phyloP scores from a whole-genome alignment of 2,888 invertebrate species.

The Petrophora chlorosata region DNA sequence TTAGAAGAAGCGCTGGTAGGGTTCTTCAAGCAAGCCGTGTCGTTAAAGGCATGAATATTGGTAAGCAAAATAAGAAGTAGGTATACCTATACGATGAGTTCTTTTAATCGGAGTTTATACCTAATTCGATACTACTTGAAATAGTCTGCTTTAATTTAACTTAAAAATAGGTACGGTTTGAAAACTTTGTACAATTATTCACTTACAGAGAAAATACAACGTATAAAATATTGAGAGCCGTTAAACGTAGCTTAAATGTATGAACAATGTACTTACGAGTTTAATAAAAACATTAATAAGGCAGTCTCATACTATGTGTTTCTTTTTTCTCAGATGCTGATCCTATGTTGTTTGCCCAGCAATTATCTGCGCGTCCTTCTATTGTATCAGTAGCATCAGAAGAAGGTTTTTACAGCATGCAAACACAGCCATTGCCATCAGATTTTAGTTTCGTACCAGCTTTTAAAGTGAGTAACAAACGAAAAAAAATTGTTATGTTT shows the following conservation, averaged over 20 bases:
- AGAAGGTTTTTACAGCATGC: slow-evolving; percentile 69
- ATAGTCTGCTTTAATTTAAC: no score
- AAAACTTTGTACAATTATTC: no score
- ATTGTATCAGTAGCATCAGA: slow-evolving; percentile 78
- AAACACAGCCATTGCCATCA: slow-evolving; percentile 72
- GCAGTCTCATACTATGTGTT: neutral
- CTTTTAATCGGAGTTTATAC: no score
- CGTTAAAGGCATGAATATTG: slow-evolving; percentile 77
- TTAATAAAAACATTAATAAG: no score
- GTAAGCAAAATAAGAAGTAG: slow-evolving; percentile 36
- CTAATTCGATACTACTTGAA: no score
- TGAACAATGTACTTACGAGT: no score
- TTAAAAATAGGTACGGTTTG: no score
- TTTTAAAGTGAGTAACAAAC: slow-evolving; percentile 50
- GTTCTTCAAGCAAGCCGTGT: slow-evolving; percentile 74
- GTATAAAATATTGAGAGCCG: no score
- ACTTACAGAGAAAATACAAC: no score
- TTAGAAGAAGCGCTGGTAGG: slow-evolving; percentile 73
- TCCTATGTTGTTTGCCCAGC: slow-evolving; percentile 74
- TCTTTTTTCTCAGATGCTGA: slow-evolving; percentile 61
- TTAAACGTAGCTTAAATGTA: no score
- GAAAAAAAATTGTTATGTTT: no score
- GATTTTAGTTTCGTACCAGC: slow-evolving; percentile 78
- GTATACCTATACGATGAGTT: neutral
- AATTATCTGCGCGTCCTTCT: slow-evolving; percentile 77